These are phyloP conservation scores for Nestor notabilis DNA, from an alignment of 2,113 vertebrate species.

Conservation along the genomic window DNA sequence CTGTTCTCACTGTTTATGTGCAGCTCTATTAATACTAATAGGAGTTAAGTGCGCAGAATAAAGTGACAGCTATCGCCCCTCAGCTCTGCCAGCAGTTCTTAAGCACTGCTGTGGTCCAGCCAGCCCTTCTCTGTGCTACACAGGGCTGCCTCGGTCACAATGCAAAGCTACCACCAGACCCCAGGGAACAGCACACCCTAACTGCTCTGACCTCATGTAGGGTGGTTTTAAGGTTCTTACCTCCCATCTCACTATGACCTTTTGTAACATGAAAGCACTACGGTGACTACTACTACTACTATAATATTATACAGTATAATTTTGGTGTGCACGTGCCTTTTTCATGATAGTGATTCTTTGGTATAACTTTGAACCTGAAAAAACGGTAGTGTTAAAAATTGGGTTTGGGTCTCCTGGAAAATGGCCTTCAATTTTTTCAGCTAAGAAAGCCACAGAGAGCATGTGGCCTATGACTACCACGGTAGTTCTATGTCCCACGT, in stretches of 20 bases:
- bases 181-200: not conserved
- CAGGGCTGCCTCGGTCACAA: not conserved
- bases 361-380: not conserved
- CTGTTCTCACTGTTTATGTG: slow-evolving; percentile 36
- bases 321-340: not conserved
- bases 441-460: not conserved
- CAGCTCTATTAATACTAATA: slow-evolving; percentile 51
- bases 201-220: not conserved
- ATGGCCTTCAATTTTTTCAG: not conserved
- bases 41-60: slow-evolving; percentile 65
- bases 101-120: not conserved
- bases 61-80: slow-evolving; percentile 38
- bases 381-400: not conserved
- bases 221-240: not conserved
- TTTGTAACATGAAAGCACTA: not conserved
- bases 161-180: not conserved
- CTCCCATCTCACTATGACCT: not conserved
- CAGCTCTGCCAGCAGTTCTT: slow-evolving; percentile 25
- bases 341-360: not conserved
- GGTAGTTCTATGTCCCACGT: not conserved
- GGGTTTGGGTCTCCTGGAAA: not conserved
- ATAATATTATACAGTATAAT: not conserved
- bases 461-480: not conserved
- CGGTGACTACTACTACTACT: too few relatives aligned
- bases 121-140: not conserved